These are phyloP conservation scores for Achlya flavicornis DNA, from an alignment of 2,888 invertebrate genomes.

Conservation along the genomic window DNA sequence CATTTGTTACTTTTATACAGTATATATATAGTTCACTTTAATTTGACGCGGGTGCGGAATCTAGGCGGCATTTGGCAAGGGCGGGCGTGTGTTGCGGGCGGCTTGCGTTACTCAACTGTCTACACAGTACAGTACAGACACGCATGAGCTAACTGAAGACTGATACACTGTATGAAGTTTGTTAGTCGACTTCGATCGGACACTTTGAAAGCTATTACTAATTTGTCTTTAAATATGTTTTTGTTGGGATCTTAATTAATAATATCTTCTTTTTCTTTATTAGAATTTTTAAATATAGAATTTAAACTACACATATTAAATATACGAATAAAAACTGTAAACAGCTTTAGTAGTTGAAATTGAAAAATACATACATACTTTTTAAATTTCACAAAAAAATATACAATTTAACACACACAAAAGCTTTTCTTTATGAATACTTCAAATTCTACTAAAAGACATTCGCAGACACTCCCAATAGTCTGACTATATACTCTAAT, in stretches of 20 bases:
- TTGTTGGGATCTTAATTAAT: not conserved
- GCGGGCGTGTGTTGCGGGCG: slow-evolving; percentile 29
- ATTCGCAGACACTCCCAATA: too few species aligned
- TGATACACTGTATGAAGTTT: not conserved
- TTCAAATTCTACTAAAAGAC: too few species aligned
- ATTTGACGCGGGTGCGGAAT: slow-evolving; percentile 71
- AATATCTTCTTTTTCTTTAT: too few species aligned
- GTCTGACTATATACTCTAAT: too few species aligned
- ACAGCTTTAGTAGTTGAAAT: too few species aligned
- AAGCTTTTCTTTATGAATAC: too few species aligned
- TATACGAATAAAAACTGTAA: too few species aligned
- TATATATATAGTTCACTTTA: slow-evolving; percentile 50
- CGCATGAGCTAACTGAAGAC: not conserved
- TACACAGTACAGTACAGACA: not conserved
- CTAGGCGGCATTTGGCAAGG: slow-evolving; percentile 63
- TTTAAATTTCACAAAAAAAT: too few species aligned
- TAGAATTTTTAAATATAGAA: too few species aligned
- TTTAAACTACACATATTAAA: too few species aligned
- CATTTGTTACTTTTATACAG: slow-evolving; percentile 54
- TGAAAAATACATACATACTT: too few species aligned
- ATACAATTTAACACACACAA: too few species aligned
- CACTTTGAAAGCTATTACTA: not conserved
- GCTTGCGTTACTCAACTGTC: slow-evolving; percentile 5
- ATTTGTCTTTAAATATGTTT: not conserved
- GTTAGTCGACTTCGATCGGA: slow-evolving; percentile 4